Base-by-base conservation (phyloP, 2,113 vertebrate genomes). In the Scomber scombrus region DNA sequence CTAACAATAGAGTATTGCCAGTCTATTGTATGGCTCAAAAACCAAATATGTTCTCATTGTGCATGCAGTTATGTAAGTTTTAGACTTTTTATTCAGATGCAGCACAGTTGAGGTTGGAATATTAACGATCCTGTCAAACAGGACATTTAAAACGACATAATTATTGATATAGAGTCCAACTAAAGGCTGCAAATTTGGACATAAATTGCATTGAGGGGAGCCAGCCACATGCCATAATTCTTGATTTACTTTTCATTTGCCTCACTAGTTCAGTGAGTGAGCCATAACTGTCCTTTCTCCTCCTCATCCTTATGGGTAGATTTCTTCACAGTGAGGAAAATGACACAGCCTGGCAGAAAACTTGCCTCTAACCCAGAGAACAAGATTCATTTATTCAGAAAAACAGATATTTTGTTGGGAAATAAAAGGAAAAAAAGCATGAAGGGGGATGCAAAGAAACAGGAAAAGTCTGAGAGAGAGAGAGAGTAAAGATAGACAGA, bases 211-310 rank as follows among this genome's bases (percentile, higher is more conserved):
- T 51, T 65, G 31, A 61, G 43, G 6, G 67, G 45, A 46, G 11
- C 14, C 54, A 66, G 31, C 55, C 16, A 29, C 18, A 31, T 45
- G 19, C 2, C 12, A 69, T 34, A 21, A 21, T 57, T 74, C 50
- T n/a, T 60, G 3, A 66, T 72, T 66, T 52, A 16, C 34, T 78
- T 54, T 78, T 71, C 3, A 51, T 75, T 70, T 70, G 11, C 26
- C 61, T 82, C 46, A 70, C 13, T 46, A 52, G 47, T 31, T 57
- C 13, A 68, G n/a, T 10, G 31, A 71, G 66, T 56, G 47, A 76
- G 23, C 34, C 29, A 18, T 23, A 14, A 23, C 58, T 40, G 3
- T 68, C 49, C n/a, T 19, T 55, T 13, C n/a, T 43, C n/a, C 18
- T 84, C 34, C 16, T 71, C 6, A 26, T 71, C 45, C 29, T 63